Base-by-base conservation (phyloP, 1,140 invertebrate genomes). In the Brachionus angularis region DNA sequence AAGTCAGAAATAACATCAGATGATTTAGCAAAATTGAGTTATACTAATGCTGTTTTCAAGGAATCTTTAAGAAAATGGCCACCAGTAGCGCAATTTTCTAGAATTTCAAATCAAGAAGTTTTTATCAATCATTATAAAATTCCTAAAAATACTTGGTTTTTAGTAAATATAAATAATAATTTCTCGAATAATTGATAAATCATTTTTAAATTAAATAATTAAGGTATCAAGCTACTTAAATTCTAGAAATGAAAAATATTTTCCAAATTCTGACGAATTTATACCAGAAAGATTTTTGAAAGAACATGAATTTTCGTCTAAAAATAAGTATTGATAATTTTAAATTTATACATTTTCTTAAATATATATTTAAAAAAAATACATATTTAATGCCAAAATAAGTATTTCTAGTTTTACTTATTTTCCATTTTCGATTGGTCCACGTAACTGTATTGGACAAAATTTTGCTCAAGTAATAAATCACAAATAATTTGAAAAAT, bases 1-100 rank as follows among this genome's bases (percentile, higher is more conserved):
- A 67, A 67, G 33, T 21, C 21, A 14, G 27, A 46, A 21, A 8
- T 67, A 1, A 47, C 5, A 16, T 67, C 14, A 12, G 62, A 67
- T 12, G 47, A 47, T n/a, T 10, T 67, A 10, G 8, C 8, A 5
- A 67, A 67, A 23, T 31, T 67, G 2, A 50, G 47, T 5, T 67
- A 67, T 46, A 29, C 47, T 12, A 33, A 31, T 5, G 23, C 39
- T 50, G 62, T 67, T 7, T 12, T 67, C 10, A 67, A 67, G 47
- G 62, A 67, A 23, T 46, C 62, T 16, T 25, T 67, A 12, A 29
- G 62, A 27, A 47, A 47, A n/a, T 67, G 62, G 62, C 14, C 39
- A 14, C 21, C 47, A 21, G 42, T 50, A 1, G 27, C 47, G 10
- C 10, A 10, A 10, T 27, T 67, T 67, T 50, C 16, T 67, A 18